Evolutionary conservation across 2,888 invertebrate species (phyloP).

Genomic region (Polymixis flavicincta): DNA sequence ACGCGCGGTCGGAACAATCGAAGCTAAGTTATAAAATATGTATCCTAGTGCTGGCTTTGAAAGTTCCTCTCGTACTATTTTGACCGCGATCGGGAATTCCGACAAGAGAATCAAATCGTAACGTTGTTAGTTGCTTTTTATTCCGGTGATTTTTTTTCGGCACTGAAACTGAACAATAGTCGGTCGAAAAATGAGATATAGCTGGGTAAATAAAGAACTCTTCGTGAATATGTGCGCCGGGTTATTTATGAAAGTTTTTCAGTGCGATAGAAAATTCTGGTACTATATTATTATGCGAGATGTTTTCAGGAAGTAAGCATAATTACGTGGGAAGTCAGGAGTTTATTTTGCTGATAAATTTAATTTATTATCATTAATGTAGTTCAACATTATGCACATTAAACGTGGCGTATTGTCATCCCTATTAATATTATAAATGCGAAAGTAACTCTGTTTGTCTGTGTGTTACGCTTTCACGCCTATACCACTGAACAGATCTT

Average conservation of each 20-base stretch:
- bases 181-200: slow-evolving; percentile 58
- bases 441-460: too few species aligned
- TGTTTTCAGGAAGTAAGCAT: slow-evolving; percentile 23
- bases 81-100: slow-evolving; percentile 88
- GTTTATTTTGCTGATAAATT: background rate
- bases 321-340: background rate
- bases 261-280: slow-evolving; percentile 35
- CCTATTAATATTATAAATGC: too few species aligned
- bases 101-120: slow-evolving; percentile 79
- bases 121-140: slow-evolving; percentile 69
- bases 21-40: slow-evolving; percentile 90
- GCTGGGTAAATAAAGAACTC: slow-evolving; percentile 48
- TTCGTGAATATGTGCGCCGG: slow-evolving; percentile 23
- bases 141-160: slow-evolving; percentile 50
- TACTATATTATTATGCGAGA: slow-evolving; percentile 2
- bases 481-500: too few species aligned
- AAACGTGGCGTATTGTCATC: background rate
- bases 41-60: slow-evolving; percentile 86
- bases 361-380: background rate
- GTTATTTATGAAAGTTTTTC: slow-evolving; percentile 43
- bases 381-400: background rate
- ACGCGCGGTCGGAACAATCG: slow-evolving; percentile 88
- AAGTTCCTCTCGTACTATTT: slow-evolving; percentile 86
- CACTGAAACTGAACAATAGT: slow-evolving; percentile 65
- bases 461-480: too few species aligned